Evolutionary conservation across 2,888 invertebrate species (phyloP).

Genomic region (Podabrus alpinus): DNA sequence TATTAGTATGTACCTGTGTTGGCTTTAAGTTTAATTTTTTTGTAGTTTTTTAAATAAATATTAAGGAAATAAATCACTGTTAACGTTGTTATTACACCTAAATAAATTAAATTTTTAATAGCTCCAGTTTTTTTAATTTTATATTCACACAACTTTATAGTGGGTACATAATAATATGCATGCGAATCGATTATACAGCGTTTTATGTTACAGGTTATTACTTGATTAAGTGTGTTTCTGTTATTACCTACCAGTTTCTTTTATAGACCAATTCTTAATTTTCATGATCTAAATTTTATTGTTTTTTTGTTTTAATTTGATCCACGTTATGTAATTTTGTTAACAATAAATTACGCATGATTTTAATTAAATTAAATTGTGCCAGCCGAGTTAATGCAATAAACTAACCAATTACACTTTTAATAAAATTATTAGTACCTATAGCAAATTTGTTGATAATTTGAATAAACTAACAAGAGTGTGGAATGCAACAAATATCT

Average conservation of each 20-base stretch:
- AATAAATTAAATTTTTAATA: background rate
- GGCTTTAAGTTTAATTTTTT: background rate
- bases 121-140: background rate
- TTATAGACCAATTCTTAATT: background rate
- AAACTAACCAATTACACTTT: background rate
- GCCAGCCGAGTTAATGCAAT: background rate
- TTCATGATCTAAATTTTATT: background rate
- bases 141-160: background rate
- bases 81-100: background rate
- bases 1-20: too few relatives aligned
- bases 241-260: background rate
- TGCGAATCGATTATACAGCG: background rate
- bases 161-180: background rate
- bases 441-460: background rate
- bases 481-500: too few relatives aligned
- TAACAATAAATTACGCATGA: background rate
- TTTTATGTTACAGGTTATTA: background rate
- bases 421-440: background rate
- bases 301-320: background rate
- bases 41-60: background rate
- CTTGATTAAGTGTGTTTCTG: background rate
- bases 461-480: too few relatives aligned
- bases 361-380: background rate
- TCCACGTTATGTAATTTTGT: background rate
- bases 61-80: background rate